Conservation (phyloP, 2,797 vertebrate species). For the Darevskia mixta region DNA sequence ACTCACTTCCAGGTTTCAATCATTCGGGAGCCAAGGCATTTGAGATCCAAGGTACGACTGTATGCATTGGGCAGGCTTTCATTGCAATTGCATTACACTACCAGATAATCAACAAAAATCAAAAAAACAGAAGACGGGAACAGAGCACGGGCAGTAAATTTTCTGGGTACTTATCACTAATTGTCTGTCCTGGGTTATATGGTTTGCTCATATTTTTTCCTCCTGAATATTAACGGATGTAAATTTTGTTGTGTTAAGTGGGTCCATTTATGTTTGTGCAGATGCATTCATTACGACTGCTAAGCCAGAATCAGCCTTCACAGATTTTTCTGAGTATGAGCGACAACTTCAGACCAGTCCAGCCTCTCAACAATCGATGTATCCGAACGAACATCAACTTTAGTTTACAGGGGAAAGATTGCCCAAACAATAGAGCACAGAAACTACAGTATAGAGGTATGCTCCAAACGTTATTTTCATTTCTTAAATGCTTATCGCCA, state of each 20-base stretch:
- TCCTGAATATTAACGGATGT: background rate
- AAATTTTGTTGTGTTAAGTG: background rate
- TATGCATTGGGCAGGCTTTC: too few relatives aligned
- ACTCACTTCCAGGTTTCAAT: too few relatives aligned
- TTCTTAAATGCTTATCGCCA: background rate
- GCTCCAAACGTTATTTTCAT: constrained; percentile 38
- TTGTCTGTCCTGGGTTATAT: background rate
- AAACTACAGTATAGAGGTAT: constrained; percentile 98
- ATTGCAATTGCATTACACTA: too few relatives aligned
- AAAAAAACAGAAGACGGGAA: too few relatives aligned
- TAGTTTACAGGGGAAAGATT: constrained; percentile 98
- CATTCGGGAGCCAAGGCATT: too few relatives aligned
- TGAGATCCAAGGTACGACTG: too few relatives aligned
- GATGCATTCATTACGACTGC: constrained; percentile 97
- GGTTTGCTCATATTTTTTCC: background rate
- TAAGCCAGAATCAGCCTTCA: constrained; percentile 99
- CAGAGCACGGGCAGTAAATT: background rate
- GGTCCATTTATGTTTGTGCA: constrained; percentile 70
- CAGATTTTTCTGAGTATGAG: constrained; percentile 99
- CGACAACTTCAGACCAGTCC: constrained; percentile 96
- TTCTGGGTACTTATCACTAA: background rate
- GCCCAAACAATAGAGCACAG: constrained; percentile 97
- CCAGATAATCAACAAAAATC: too few relatives aligned
- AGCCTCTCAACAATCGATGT: constrained; percentile 97
- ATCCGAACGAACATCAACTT: constrained; percentile 99